phyloP scores from a whole-genome alignment of 1,140 invertebrate species.

The Adelges cooleyi region DNA sequence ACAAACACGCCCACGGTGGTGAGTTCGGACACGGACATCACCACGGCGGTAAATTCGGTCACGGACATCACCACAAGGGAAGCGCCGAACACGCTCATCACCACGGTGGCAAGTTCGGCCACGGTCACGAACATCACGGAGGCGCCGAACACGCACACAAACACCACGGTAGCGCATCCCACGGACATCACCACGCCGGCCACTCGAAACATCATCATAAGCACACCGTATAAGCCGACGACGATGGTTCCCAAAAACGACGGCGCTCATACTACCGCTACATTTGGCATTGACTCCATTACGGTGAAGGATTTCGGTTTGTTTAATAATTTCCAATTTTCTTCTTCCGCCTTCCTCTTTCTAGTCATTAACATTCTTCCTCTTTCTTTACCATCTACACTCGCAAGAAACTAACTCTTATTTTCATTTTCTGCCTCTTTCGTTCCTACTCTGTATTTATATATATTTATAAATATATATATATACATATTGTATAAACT shows the following conservation, averaged over 20 bases:
- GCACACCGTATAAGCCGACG: constrained; percentile 22
- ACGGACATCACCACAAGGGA: constrained; percentile 29
- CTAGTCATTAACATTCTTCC: too few species aligned
- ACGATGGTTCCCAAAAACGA: neutral
- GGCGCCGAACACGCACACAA: constrained; percentile 26
- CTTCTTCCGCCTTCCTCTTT: too few species aligned
- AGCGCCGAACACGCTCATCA: constrained; percentile 27
- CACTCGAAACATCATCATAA: constrained; percentile 31
- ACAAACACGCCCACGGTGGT: constrained; percentile 13
- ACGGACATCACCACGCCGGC: constrained; percentile 30
- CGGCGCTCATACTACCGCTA: neutral
- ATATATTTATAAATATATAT: too few species aligned
- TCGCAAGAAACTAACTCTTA: too few species aligned
- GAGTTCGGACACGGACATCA: constrained; percentile 30
- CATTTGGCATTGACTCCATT: neutral
- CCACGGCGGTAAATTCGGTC: constrained; percentile 29
- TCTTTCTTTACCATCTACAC: too few species aligned
- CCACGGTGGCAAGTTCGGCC: constrained; percentile 28
- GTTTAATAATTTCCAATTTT: too few species aligned
- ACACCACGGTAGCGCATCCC: constrained; percentile 23
- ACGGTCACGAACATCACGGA: constrained; percentile 27
- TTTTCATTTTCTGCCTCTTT: too few species aligned
- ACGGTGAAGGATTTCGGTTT: too few species aligned
- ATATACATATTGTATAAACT: too few species aligned
- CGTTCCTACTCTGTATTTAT: too few species aligned